phyloP scores from a whole-genome alignment of 2,888 invertebrate genomes.

The Eilema sororculum region DNA sequence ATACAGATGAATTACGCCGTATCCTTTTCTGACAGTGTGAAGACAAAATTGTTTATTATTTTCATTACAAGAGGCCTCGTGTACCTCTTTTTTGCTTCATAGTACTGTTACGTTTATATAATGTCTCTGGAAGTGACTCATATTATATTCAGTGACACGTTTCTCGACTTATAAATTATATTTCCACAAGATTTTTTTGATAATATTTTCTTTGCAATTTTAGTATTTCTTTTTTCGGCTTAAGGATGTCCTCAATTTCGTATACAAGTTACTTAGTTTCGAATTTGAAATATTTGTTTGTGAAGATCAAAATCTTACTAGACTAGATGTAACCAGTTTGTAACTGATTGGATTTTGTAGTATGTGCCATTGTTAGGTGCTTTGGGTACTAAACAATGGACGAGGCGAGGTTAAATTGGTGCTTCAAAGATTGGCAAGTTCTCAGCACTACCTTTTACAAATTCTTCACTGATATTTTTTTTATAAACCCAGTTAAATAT shows the following conservation, averaged over 20 bases:
- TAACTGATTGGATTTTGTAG: too few species aligned
- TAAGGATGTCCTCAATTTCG: not conserved
- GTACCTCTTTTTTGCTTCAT: constrained; percentile 11
- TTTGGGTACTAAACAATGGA: too few species aligned
- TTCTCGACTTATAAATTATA: constrained; percentile 8
- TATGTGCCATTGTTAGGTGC: too few species aligned
- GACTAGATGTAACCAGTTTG: too few species aligned
- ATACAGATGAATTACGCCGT: constrained; percentile 44
- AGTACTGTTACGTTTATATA: constrained; percentile 6
- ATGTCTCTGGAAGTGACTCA: not conserved
- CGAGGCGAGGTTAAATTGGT: too few species aligned
- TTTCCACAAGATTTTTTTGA: not conserved
- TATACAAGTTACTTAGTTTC: not conserved
- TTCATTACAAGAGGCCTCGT: constrained; percentile 19
- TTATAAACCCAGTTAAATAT: not conserved
- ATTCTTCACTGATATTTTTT: too few species aligned
- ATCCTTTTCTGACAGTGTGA: constrained; percentile 36
- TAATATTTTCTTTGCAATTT: not conserved
- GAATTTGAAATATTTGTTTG: not conserved
- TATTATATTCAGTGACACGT: constrained; percentile 12
- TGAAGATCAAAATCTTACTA: not conserved
- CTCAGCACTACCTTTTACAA: too few species aligned
- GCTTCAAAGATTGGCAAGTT: too few species aligned
- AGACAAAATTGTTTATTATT: constrained; percentile 36
- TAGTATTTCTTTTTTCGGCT: constrained; percentile 2